Evolutionary conservation across 1,140 invertebrate species (phyloP).

Genomic region (Leguminivora glycinivorella): DNA sequence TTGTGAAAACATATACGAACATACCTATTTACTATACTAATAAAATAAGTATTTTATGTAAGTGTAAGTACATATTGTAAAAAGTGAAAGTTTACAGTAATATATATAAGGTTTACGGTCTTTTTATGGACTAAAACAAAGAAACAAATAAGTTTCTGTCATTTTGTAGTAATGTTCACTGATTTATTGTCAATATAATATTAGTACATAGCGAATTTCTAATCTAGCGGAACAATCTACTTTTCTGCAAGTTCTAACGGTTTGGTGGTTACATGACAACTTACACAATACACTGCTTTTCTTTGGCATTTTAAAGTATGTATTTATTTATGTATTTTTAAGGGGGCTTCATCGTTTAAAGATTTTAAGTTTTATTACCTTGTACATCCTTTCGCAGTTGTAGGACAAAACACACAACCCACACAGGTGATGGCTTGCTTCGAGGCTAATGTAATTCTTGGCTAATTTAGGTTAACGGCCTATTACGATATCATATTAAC

Average conservation of each 20-base stretch:
- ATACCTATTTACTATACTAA: background rate
- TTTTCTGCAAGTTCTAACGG: background rate
- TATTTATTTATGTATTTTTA: no score
- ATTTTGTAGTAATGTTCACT: background rate
- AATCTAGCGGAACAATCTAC: background rate
- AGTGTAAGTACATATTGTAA: no score
- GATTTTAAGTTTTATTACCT: background rate
- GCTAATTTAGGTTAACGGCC: no score
- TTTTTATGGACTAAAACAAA: background rate
- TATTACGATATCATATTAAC: no score
- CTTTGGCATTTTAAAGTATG: background rate
- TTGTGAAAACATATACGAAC: no score
- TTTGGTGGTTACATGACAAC: no score
- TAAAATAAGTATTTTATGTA: background rate
- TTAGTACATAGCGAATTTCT: background rate
- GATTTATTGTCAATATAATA: slow-evolving; percentile 12
- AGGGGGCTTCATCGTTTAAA: no score
- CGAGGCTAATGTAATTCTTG: no score
- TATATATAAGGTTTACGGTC: background rate
- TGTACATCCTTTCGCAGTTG: background rate
- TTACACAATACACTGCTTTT: background rate
- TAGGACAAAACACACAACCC: no score
- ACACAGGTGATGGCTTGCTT: no score
- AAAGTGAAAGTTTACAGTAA: background rate
- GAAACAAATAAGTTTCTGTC: background rate